Base-by-base conservation (phyloP, 2,888 invertebrate species). In the Sesia apiformis region DNA sequence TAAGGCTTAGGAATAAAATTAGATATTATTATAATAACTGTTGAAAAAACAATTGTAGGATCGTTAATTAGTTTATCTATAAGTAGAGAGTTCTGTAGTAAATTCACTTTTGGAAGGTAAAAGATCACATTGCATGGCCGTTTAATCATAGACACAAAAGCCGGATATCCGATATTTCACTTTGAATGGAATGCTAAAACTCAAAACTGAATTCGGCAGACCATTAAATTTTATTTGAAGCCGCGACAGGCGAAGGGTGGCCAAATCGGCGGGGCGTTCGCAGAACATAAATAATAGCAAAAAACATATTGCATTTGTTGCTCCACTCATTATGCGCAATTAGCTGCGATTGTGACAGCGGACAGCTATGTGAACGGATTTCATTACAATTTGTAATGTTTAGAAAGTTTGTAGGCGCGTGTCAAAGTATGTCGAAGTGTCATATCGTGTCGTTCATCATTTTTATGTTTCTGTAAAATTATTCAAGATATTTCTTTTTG, bases 301-400 rank as follows among this genome's bases (percentile, higher is more conserved):
- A 88, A 87, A 89, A 82, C 87, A 81, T 83, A 88, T 85, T 87
- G 84, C 81, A 72, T 79, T 77, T 81, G 81, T 84, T 82, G 81
- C 76, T 73, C 65, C 63, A 67, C 87, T 88, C 88, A 89, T 89
- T 89, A 89, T 87, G 87, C 86, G 87, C 88, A 89, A 89, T 89
- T 88, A 89, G 88, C 79, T 78, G 76, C 84, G 81, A 88, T 88
- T 89, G 89, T 88, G 86, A 84, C 85, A 81, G 72, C 64, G 65
- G 65, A 72, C 72, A 64, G 52, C 68, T 74, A 81, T 88, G 86
- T 81, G 88, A 88, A 86, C 84, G 78, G 85, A 82, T 82, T 84
- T 74, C 62, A 65, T 72, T 78, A 64, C 60, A 57, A 70, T 64
- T 72, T 23, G 23, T 23, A 23, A 71, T 64, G 57, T 63, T 65